Evolutionary conservation across 2,797 vertebrate species (phyloP), one percentile per base, ranked within the genome.

Genomic region (Sphenodon punctatus): DNA sequence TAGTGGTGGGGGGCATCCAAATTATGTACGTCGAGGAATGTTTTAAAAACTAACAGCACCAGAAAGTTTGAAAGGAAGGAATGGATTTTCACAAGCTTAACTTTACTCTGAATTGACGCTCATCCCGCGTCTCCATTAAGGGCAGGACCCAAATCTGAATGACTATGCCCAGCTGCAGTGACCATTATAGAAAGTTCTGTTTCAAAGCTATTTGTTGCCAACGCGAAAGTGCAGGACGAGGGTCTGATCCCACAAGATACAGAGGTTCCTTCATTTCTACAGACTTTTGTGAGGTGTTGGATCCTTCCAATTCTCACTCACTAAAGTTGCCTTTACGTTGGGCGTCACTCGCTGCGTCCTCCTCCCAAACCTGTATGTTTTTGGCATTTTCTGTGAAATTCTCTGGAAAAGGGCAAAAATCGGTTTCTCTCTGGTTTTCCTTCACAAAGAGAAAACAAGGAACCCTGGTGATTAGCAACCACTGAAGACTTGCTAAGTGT

Each of bases 101-200:
- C 16, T 25, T 59, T 7, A 5, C 4, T 10, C 14, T 41, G 46
- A 23, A 25, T 34, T 46, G 6, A 8, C 0, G 70, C 34, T 51
- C n/a, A n/a, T n/a, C n/a, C n/a, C n/a, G n/a, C n/a, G 1, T 23
- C 13, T 20, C 45, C 36, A 11, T 49, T 6, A 67, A 27, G 43
- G 66, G 53, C 65, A 60, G n/a, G 2, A 3, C 20, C 25, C 2
- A 0, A 48, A 46, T 20, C 67, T 2, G 46, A 10, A 1, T 39
- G 39, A 10, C 0, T 0, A 25, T 36, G 14, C 27, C 11, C 32
- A 59, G 16, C 36, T 58, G 64, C 72, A 19, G 1, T 69, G 5
- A 3, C 0, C 30, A 5, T 16, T 60, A 20, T 16, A 12, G 2
- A 64, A 39, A 39, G 14, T 8, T 46, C 45, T 8, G 0, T 1